Base-by-base conservation (phyloP, 2,113 vertebrate species). In the Colistium nudipinnis region DNA sequence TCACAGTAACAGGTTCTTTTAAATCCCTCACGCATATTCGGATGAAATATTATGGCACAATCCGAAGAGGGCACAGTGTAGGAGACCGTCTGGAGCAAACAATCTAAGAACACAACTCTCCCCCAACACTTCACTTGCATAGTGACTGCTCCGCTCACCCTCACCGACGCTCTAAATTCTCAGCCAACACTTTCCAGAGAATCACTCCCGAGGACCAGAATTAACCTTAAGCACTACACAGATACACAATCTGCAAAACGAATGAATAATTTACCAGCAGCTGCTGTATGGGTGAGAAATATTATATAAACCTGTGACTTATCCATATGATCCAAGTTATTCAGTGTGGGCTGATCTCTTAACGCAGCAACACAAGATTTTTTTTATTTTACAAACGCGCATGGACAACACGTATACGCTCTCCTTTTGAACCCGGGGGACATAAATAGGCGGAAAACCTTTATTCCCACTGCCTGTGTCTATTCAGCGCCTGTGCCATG, bases 401-500 rank as follows among this genome's bases (percentile, higher is more conserved):
- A 64, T 0, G 51, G 38, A 87, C 84, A 90, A 43, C 70, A 78
- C 80, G 27, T 76, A 79, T 62, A 79, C 78, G 66, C 57, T 57
- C 54, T 38, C 54, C 24, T 47, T 81, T 62, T 74, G 56, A 78
- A 70, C 60, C 63, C 30, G 8, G 3, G 28, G 54, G 30, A 47
- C 20, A 51, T 54, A 45, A 85, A 74, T 64, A 63, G 65, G 59
- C 33, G 28, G 65, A 79, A 79, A 81, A 76, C 69, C 64, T 82
- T 81, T 82, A 69, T 77, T 74, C 82, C 56, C 38, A 1, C 48
- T 28, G 60, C 53, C 57, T 19, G 7, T 33, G 52, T 81, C 76
- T 80, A 88, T 91, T 89, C 87, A 87, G 52, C 33, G 48, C n/a
- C 44, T 31, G 67, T 67, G 35, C 70, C 68, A 41, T 86, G 87